A percentile compares a stretch with the other conserved stretches of the same genome.
phyloP scores from a whole-genome alignment of 92 coral and sea anemone species.

The Anthopleura xanthogrammica region DNA sequence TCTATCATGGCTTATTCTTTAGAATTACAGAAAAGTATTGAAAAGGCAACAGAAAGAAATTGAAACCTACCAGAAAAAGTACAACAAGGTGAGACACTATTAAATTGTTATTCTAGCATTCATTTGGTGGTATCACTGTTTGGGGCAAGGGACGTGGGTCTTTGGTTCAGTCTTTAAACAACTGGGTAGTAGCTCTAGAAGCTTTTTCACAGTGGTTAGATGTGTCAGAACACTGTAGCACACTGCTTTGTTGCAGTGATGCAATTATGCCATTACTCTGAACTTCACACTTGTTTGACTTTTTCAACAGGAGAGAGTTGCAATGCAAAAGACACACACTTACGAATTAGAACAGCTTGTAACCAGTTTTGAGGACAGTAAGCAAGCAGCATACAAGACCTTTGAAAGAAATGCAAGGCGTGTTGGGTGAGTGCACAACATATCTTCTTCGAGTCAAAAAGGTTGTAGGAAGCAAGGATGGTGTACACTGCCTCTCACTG shows the following conservation, averaged over 20 bases:
- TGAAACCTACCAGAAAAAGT: conserved; percentile 72
- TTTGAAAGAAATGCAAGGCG: conserved; percentile 67
- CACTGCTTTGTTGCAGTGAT: neutral
- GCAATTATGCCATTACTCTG: neutral
- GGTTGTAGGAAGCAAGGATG: no score
- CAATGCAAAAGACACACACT: conserved; percentile 80
- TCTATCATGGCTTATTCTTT: neutral
- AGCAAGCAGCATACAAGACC: conserved; percentile 73
- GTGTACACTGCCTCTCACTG: no score
- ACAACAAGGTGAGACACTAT: conserved; percentile 65
- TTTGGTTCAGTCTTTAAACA: no score
- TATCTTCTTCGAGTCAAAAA: no score
- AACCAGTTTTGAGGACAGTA: conserved; percentile 76
- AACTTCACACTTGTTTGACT: conserved; percentile 1
- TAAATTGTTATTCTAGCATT: no score
- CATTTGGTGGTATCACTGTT: no score
- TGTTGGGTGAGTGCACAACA: conserved; percentile 55
- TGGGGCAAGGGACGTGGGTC: no score
- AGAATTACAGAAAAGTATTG: conserved; percentile 74
- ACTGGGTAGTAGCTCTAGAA: no score
- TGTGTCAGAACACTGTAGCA: neutral
- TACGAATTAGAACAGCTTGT: conserved; percentile 80
- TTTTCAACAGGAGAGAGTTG: conserved; percentile 64
- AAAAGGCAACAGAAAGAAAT: conserved; percentile 87
- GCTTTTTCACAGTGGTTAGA: no score